Evolutionary conservation across 1,140 invertebrate species (phyloP).

Genomic region (Geopemphigus sp.): DNA sequence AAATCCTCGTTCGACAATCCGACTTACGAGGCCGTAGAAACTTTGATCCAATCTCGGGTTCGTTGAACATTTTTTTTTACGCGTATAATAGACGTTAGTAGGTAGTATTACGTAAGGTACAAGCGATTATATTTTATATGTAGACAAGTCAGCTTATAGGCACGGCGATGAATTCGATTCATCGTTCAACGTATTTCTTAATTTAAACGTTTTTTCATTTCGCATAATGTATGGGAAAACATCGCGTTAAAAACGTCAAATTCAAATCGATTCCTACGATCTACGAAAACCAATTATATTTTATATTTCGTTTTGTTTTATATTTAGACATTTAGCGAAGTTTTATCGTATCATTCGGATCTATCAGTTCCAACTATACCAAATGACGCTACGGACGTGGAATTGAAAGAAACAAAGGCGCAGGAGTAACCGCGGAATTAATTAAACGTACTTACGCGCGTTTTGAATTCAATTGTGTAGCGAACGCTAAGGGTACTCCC

Average conservation of each 20-base stretch:
- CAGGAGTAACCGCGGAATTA: not conserved
- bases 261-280: too few relatives aligned
- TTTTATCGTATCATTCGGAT: not conserved
- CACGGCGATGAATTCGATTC: too few relatives aligned
- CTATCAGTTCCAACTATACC: not conserved
- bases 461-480: not conserved
- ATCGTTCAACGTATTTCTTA: too few relatives aligned
- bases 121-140: too few relatives aligned
- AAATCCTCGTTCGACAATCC: constrained; percentile 35
- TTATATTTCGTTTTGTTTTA: not conserved
- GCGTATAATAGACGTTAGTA: too few relatives aligned
- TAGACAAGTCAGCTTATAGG: too few relatives aligned
- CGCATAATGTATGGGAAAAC: too few relatives aligned
- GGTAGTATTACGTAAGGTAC: too few relatives aligned
- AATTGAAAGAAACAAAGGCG: not conserved
- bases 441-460: not conserved
- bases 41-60: not conserved
- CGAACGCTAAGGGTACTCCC: not conserved
- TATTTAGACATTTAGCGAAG: not conserved
- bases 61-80: too few relatives aligned
- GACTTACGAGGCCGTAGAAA: constrained; percentile 2
- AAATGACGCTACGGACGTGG: not conserved
- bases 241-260: too few relatives aligned
- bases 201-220: too few relatives aligned
- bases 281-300: too few relatives aligned